Evolutionary conservation across 2,113 vertebrate genomes (phyloP).

Genomic region (Leucosticte australis): DNA sequence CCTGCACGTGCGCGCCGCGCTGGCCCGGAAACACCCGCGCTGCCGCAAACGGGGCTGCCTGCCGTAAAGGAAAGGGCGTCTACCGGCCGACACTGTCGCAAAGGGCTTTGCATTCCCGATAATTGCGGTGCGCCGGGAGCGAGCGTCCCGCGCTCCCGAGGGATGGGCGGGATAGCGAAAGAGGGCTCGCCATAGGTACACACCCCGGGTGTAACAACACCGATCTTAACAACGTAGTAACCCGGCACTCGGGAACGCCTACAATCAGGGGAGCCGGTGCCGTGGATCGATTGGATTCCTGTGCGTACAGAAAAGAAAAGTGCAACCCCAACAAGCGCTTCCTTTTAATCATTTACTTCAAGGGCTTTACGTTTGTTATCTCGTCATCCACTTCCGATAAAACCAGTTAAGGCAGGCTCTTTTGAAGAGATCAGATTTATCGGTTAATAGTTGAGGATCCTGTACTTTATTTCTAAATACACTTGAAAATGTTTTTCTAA

Average conservation of each 20-base stretch:
- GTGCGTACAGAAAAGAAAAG: not conserved
- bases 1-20: not conserved
- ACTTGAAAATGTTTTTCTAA: slow-evolving; percentile 66
- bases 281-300: not conserved
- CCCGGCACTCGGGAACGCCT: too few species aligned
- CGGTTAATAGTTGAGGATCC: not conserved
- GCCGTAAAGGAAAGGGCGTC: not conserved
- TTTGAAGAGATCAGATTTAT: slow-evolving; percentile 22
- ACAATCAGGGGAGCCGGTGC: rapidly evolving
- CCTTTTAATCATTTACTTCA: not conserved
- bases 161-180: rapidly evolving
- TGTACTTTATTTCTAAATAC: slow-evolving; percentile 17
- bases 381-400: not conserved
- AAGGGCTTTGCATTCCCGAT: rapidly evolving
- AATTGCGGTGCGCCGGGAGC: rapidly evolving
- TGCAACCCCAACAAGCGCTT: not conserved
- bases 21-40: not conserved
- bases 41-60: not conserved
- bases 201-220: rapidly evolving
- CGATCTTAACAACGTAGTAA: rapidly evolving
- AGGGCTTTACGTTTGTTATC: not conserved
- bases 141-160: rapidly evolving
- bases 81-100: not conserved
- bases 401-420: not conserved
- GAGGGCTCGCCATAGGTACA: rapidly evolving